Evolutionary conservation across 2,888 invertebrate genomes (phyloP).

Genomic region (Amphipoea lucens): DNA sequence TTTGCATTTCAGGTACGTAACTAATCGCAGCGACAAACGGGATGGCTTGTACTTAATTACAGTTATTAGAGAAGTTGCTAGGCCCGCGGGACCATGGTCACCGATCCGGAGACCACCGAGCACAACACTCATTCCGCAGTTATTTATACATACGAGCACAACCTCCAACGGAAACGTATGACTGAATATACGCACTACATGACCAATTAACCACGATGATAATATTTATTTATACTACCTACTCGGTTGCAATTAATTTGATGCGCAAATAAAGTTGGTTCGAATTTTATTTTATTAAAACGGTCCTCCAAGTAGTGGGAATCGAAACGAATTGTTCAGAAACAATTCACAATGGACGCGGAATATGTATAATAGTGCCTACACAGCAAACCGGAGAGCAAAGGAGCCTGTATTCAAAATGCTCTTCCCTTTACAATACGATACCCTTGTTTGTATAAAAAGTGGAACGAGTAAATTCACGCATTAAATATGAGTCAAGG

Average conservation of each 20-base stretch:
- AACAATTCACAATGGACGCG: conserved; percentile 76
- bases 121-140: conserved; percentile 73
- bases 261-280: conserved; percentile 57
- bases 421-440: conserved; percentile 70
- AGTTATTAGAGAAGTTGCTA: conserved; percentile 84
- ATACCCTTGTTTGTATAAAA: conserved; percentile 76
- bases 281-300: conserved; percentile 60
- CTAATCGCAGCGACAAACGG: conserved; percentile 72
- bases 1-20: conserved; percentile 43
- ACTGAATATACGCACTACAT: conserved; percentile 69
- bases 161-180: conserved; percentile 62
- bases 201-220: conserved; percentile 72
- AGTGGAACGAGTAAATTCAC: conserved; percentile 74
- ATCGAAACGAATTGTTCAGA: conserved; percentile 74
- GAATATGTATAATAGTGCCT: conserved; percentile 77
- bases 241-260: conserved; percentile 58
- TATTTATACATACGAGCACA: conserved; percentile 69
- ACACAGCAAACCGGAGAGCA: conserved; percentile 63
- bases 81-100: conserved; percentile 78
- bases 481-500: conserved; percentile 66
- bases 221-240: conserved; percentile 50
- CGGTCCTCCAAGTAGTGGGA: conserved; percentile 61
- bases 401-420: conserved; percentile 71
- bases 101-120: conserved; percentile 77
- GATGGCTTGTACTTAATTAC: conserved; percentile 84